A percentile compares a stretch with the other conserved stretches of the same genome.
Evolutionary conservation across 2,113 vertebrate species (phyloP).

Genomic region (Antigone vipio): DNA sequence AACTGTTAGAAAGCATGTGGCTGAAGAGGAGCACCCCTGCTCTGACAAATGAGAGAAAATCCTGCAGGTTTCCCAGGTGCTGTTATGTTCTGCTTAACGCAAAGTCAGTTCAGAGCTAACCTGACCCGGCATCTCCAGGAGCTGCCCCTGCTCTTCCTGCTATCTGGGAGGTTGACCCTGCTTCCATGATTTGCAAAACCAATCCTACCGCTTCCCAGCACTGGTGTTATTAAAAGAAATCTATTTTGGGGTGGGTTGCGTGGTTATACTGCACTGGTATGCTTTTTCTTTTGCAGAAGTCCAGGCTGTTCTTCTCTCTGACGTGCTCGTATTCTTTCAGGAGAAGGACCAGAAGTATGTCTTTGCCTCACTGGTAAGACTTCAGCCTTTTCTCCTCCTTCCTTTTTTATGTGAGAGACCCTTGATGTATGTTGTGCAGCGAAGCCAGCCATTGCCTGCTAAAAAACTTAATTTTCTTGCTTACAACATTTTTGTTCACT

Average conservation of each 20-base stretch:
- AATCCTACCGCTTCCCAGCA: not conserved
- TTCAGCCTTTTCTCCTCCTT: not conserved
- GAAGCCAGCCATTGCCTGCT: not conserved
- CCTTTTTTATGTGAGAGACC: not conserved
- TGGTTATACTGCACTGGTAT: not conserved
- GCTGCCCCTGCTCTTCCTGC: not conserved
- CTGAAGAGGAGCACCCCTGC: not conserved
- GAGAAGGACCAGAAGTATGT: slow-evolving; percentile 97
- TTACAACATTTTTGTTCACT: not conserved
- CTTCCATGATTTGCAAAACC: not conserved
- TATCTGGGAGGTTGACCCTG: not conserved
- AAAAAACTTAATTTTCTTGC: not conserved
- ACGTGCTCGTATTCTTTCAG: slow-evolving; percentile 91
- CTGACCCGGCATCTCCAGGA: not conserved
- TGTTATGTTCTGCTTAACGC: not conserved
- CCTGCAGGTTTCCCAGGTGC: not conserved
- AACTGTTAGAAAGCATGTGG: not conserved
- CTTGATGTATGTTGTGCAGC: not conserved
- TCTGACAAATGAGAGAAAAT: not conserved
- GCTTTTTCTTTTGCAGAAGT: slow-evolving; percentile 77
- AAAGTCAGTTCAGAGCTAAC: not conserved
- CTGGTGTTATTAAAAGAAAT: not conserved
- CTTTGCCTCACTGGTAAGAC: slow-evolving; percentile 91
- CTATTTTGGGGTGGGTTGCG: fast-evolving
- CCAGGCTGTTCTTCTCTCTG: slow-evolving; percentile 90